A percentile compares a stretch with the other conserved stretches of the same genome.
These are phyloP conservation scores for Empidonax traillii DNA, from an alignment of 2,113 vertebrate species.

Conservation along the genomic window DNA sequence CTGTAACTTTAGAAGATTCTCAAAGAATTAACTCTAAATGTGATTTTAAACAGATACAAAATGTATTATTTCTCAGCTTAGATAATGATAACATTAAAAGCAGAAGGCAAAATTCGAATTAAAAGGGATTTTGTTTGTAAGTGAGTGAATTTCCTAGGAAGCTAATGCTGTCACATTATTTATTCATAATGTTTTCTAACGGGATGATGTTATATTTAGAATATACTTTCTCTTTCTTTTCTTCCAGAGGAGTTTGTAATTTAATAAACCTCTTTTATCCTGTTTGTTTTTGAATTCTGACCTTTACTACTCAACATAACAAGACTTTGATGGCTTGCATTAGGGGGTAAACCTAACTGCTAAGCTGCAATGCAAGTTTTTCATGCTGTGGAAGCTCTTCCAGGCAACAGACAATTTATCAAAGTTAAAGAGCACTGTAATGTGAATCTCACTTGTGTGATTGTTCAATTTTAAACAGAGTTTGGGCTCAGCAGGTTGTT, in stretches of 20 bases:
- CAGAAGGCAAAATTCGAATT: not conserved
- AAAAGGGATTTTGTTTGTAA: conserved; percentile 14
- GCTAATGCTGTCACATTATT: not conserved
- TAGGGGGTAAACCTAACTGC: not conserved
- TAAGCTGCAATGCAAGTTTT: not conserved
- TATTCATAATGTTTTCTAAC: conserved; percentile 16
- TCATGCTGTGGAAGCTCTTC: not conserved
- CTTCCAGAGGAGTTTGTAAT: not conserved
- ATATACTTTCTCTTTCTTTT: not conserved
- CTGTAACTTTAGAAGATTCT: not conserved
- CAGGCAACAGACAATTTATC: not conserved
- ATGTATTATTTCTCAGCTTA: not conserved
- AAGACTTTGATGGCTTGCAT: not conserved
- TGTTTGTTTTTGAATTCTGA: conserved; percentile 22
- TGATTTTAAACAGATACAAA: not conserved
- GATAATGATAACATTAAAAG: not conserved
- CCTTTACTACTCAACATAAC: not conserved
- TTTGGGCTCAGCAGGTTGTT: not conserved
- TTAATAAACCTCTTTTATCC: not conserved
- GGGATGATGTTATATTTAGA: not conserved
- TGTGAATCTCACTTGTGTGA: not conserved
- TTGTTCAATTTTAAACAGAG: conserved; percentile 10
- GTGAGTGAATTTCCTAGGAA: not conserved
- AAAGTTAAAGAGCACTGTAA: not conserved
- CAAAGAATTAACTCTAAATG: not conserved